Percentiles rank a stretch among this genome's conserved stretches.
These are phyloP conservation scores for Druon quercuslanigerum DNA, from an alignment of 1,140 invertebrate genomes.

Conservation along the genomic window DNA sequence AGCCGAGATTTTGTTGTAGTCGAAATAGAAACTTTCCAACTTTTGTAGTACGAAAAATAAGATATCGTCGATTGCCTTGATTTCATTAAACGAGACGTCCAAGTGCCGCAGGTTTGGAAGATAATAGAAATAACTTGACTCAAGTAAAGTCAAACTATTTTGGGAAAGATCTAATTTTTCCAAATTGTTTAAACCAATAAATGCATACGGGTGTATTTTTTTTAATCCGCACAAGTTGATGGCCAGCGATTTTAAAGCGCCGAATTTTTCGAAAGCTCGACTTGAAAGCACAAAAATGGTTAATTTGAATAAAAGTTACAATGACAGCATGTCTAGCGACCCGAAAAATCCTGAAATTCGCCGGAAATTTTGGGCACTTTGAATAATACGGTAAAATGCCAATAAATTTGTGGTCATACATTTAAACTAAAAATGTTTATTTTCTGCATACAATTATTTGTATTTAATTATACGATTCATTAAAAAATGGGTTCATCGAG, in stretches of 20 bases:
- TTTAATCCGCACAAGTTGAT: constrained; percentile 58
- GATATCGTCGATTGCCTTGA: constrained; percentile 54
- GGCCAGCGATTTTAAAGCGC: constrained; percentile 52
- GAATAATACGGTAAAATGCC: too few species aligned
- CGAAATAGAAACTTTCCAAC: constrained; percentile 61
- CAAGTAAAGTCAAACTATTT: constrained; percentile 59
- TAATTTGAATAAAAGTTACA: background rate
- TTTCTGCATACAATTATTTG: too few species aligned
- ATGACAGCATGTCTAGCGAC: too few species aligned
- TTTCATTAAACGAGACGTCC: constrained; percentile 66
- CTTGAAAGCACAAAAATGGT: constrained; percentile 46
- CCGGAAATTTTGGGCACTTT: too few species aligned
- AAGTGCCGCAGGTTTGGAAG: constrained; percentile 54
- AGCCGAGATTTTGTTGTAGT: constrained; percentile 59
- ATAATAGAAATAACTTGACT: constrained; percentile 56
- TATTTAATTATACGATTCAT: too few species aligned
- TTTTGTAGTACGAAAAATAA: constrained; percentile 55
- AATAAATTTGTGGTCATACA: too few species aligned
- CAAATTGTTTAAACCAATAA: constrained; percentile 55
- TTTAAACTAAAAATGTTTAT: too few species aligned
- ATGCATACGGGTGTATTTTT: constrained; percentile 51
- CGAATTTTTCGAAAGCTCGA: constrained; percentile 57
- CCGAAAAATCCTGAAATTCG: too few species aligned
- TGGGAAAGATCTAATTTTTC: constrained; percentile 64
- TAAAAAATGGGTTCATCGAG: too few species aligned